Evolutionary conservation across 2,888 invertebrate genomes (phyloP).

Genomic region (Hartigia nigra): DNA sequence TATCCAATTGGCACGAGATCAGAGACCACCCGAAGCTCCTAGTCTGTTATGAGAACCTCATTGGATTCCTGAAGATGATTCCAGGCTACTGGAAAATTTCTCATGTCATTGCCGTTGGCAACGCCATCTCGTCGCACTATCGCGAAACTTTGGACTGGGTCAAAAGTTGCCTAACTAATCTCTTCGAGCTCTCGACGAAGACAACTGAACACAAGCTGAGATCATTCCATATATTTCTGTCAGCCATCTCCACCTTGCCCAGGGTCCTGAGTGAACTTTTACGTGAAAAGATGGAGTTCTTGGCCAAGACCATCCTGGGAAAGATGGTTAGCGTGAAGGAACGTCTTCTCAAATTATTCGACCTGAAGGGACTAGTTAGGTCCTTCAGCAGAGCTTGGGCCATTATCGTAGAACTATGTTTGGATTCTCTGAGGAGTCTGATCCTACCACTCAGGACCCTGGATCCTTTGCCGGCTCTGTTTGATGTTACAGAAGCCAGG

Average conservation of each 20-base stretch:
- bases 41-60: background rate
- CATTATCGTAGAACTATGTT: background rate
- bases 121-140: background rate
- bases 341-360: background rate
- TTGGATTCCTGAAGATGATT: background rate
- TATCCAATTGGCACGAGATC: background rate
- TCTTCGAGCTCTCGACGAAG: background rate
- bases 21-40: background rate
- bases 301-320: background rate
- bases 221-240: background rate
- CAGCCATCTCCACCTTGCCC: background rate
- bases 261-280: background rate
- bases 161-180: background rate
- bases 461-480: background rate
- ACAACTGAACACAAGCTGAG: background rate
- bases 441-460: background rate
- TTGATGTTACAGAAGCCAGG: background rate
- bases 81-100: background rate
- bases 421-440: background rate
- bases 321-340: background rate
- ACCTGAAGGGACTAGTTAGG: constrained; percentile 1
- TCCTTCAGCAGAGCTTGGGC: background rate
- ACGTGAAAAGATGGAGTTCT: background rate
- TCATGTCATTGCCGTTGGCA: background rate
- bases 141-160: background rate